A percentile compares a stretch with the other conserved stretches of the same genome.
Evolutionary conservation across 2,113 vertebrate genomes (phyloP).

Genomic region (Thomomys bottae): DNA sequence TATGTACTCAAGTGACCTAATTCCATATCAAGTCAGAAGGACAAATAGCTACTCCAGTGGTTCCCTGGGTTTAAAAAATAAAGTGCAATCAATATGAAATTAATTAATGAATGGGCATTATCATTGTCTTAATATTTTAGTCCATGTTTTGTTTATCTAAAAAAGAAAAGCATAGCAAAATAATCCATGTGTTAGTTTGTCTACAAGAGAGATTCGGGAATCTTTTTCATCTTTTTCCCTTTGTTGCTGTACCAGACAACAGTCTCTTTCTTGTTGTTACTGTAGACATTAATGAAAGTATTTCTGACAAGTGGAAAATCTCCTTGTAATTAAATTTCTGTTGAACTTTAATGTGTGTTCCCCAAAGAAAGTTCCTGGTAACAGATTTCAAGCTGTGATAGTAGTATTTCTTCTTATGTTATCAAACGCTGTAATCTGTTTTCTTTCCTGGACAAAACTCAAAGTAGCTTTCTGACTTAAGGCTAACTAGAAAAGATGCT

Average conservation of each 20-base stretch:
- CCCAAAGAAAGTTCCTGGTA: conserved; percentile 82
- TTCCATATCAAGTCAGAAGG: background rate
- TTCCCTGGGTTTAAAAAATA: conserved; percentile 28
- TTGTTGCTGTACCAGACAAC: conserved; percentile 76
- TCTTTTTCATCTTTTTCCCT: conserved; percentile 79
- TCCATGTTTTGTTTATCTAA: conserved; percentile 78
- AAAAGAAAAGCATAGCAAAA: conserved; percentile 78
- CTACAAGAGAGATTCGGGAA: background rate
- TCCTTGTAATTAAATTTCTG: conserved; percentile 87
- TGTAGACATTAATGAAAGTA: conserved; percentile 85
- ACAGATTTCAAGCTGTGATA: conserved; percentile 86
- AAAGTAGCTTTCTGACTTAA: conserved; percentile 75
- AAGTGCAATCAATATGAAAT: conserved; percentile 11
- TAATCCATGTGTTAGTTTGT: conserved; percentile 69
- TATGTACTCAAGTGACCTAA: background rate
- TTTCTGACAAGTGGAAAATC: conserved; percentile 88
- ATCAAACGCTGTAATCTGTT: conserved; percentile 84
- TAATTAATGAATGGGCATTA: background rate
- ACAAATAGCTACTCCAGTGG: background rate
- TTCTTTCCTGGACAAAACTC: conserved; percentile 81
- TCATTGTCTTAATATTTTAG: conserved; percentile 53
- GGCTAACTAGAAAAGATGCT: conserved; percentile 73
- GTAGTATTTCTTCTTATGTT: conserved; percentile 86
- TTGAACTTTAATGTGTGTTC: conserved; percentile 84
- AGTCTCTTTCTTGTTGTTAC: conserved; percentile 80